Evolutionary conservation across 2,113 vertebrate species (phyloP).

Genomic region (Motacilla tschutschensis): DNA sequence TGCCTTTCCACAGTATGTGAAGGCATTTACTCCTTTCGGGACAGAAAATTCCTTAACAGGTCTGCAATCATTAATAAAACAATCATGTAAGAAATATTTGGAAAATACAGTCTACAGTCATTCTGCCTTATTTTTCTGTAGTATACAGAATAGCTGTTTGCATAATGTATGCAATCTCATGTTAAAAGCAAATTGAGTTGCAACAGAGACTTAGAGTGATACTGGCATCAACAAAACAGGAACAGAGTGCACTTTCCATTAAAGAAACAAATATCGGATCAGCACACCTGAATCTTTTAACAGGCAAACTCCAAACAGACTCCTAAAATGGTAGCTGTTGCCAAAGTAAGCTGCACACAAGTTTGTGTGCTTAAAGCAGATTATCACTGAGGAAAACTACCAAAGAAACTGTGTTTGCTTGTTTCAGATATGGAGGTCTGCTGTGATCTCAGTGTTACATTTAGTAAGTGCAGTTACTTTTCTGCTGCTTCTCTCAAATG

Average conservation of each 20-base stretch:
- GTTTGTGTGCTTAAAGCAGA: neutral
- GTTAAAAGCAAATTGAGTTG: neutral
- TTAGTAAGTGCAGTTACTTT: neutral
- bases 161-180: neutral
- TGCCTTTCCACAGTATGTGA: constrained; percentile 71
- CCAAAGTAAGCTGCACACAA: neutral
- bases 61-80: constrained; percentile 47
- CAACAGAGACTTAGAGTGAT: neutral
- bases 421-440: neutral
- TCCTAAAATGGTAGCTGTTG: neutral
- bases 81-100: neutral
- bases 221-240: neutral
- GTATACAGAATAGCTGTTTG: neutral
- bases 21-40: constrained; percentile 70
- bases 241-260: neutral
- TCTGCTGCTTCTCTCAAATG: neutral
- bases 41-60: constrained; percentile 74
- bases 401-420: neutral
- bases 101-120: neutral
- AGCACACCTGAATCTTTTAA: neutral
- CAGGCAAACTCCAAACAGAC: neutral
- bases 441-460: neutral
- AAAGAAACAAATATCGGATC: neutral
- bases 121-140: neutral
- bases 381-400: neutral